Percentiles rank a stretch among this genome's conserved stretches.
Evolutionary conservation across 1,140 invertebrate species (phyloP).

Genomic region (Ceratina japonica): DNA sequence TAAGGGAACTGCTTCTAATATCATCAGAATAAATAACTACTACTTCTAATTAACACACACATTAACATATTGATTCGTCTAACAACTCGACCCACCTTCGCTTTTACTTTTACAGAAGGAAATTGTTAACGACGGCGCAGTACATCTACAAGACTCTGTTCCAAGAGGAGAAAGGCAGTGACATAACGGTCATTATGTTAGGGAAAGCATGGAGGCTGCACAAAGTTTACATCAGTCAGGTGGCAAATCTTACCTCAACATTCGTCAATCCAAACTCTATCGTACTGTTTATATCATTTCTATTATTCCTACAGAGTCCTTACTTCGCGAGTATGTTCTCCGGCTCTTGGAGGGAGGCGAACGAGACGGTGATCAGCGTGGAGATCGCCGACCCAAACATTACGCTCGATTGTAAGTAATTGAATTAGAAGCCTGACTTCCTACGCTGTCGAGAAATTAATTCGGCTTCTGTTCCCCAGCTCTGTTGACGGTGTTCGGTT

Average conservation of each 20-base stretch:
- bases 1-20: too few relatives aligned
- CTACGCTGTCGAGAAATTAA: background rate
- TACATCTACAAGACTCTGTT: conserved; percentile 91
- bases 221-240: conserved; percentile 88
- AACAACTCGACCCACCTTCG: too few relatives aligned
- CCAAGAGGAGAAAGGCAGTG: conserved; percentile 87
- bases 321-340: conserved; percentile 93
- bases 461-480: conserved; percentile 76
- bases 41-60: background rate
- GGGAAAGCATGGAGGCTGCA: conserved; percentile 88
- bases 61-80: background rate
- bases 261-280: too few relatives aligned
- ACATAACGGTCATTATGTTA: conserved; percentile 87
- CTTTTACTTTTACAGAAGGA: conserved; percentile 81
- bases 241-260: conserved; percentile 62
- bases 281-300: too few relatives aligned
- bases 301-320: conserved; percentile 82
- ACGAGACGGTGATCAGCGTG: conserved; percentile 84
- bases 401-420: conserved; percentile 82
- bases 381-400: conserved; percentile 89
- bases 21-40: conserved; percentile 6
- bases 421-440: conserved; percentile 3
- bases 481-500: conserved; percentile 87
- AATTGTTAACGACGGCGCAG: conserved; percentile 86
- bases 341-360: conserved; percentile 88